phyloP scores from a whole-genome alignment of 1,140 invertebrate genomes.

The Diachasma alloeum region DNA sequence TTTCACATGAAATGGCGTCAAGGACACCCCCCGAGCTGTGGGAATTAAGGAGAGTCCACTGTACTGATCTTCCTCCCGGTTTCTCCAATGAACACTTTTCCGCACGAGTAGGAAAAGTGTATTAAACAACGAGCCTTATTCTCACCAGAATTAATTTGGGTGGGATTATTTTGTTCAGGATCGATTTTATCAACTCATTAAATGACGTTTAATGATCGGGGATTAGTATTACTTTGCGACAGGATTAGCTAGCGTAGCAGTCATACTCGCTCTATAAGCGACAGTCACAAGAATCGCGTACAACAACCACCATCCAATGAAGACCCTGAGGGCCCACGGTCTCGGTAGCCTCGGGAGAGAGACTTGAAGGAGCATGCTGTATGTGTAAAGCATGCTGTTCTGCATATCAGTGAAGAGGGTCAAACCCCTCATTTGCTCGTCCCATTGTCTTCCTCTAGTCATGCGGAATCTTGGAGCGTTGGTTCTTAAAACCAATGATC shows the following conservation, averaged over 20 bases:
- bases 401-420: conserved; percentile 75
- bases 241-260: conserved; percentile 81
- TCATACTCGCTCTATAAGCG: conserved; percentile 82
- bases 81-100: too few relatives aligned
- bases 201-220: too few relatives aligned
- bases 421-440: conserved; percentile 57
- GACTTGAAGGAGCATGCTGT: conserved; percentile 80
- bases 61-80: too few relatives aligned
- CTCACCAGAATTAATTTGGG: too few relatives aligned
- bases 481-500: conserved; percentile 27
- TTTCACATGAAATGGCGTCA: too few relatives aligned
- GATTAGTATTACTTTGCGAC: conserved; percentile 68
- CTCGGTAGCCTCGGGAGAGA: conserved; percentile 77
- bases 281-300: conserved; percentile 82
- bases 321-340: conserved; percentile 78
- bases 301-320: conserved; percentile 87
- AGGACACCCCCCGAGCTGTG: too few relatives aligned
- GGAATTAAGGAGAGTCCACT: too few relatives aligned
- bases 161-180: too few relatives aligned
- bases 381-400: conserved; percentile 80
- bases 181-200: too few relatives aligned
- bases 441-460: conserved; percentile 35
- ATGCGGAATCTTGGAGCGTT: neutral
- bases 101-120: too few relatives aligned
- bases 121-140: too few relatives aligned